Evolutionary conservation across 2,888 invertebrate genomes (phyloP).

Genomic region (Drosophila diplacantha): DNA sequence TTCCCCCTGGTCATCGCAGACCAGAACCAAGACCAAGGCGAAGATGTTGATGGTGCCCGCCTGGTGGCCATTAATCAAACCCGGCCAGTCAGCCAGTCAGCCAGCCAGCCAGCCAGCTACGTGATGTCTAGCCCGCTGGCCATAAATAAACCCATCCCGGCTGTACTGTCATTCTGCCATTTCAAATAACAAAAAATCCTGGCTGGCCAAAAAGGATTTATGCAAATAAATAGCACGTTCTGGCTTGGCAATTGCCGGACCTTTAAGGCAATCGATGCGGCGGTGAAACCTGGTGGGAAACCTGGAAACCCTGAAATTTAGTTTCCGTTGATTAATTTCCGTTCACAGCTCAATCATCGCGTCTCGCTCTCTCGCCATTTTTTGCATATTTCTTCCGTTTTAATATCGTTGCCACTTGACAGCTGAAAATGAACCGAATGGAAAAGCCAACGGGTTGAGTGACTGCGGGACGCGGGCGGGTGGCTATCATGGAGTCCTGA

Average conservation of each 20-base stretch:
- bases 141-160: conserved; percentile 56
- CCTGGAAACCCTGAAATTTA: conserved; percentile 50
- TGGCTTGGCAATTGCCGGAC: conserved; percentile 6
- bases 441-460: conserved; percentile 16
- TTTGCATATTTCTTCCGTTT: conserved; percentile 41
- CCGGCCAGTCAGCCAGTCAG: background rate
- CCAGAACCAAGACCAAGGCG: conserved; percentile 49
- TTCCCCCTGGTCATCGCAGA: conserved; percentile 48
- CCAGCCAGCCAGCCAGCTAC: conserved; percentile 38
- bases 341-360: conserved; percentile 64
- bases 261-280: conserved; percentile 30
- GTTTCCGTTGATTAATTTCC: conserved; percentile 74
- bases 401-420: conserved; percentile 31
- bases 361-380: conserved; percentile 42
- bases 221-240: conserved; percentile 39
- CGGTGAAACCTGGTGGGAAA: conserved; percentile 16
- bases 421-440: conserved; percentile 22
- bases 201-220: conserved; percentile 42
- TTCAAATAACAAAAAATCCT: conserved; percentile 9
- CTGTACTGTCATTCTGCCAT: conserved; percentile 4
- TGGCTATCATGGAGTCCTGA: conserved; percentile 46
- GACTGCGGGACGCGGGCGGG: conserved; percentile 5
- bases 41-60: conserved; percentile 53
- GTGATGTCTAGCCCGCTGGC: conserved; percentile 57
- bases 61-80: conserved; percentile 62